Evolutionary conservation across 53 echinoderm and acorn worm genomes (phyloP), one percentile per base, ranked within the genome.

Genomic region (Stichopus horrens): DNA sequence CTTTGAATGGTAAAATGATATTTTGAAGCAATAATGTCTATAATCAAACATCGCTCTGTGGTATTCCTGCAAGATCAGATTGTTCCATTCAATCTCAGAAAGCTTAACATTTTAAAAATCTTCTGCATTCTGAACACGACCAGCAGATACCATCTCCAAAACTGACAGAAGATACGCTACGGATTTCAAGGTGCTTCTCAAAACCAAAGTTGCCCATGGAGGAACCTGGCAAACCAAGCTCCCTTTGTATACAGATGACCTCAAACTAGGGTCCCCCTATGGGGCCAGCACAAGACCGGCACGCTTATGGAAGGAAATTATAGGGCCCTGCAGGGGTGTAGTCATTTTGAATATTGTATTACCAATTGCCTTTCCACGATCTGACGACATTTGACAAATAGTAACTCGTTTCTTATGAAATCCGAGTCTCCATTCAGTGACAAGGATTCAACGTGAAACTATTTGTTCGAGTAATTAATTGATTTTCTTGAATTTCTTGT

Each of bases 341-440:
- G 81, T 56, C 81, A 81, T 58, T 58, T 81, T 81, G 57, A 54
- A 58, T 81, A 81, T 81, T 81, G 7, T 57, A 57, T 81, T 81
- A 81, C 81, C 81, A 81, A 81, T 81, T 81, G 21, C 56, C 19
- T 56, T 81, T 19, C 21, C n/a, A 81, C 18, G 58, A 81, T 19
- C 5, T 57, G 81, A 81, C 21, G 8, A 58, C 58, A 58, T 81
- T 81, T 81, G 81, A 81, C 81, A 81, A 81, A 58, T 57, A 58
- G 21, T 57, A 81, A 81, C 81, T 57, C 7, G 56, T 56, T 81
- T 81, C 81, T 56, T 58, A 56, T 20, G 22, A 58, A 81, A 56
- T 9, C 7, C 8, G 56, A 81, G 56, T 20, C 81, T 71, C 71
- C 71, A 71, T 8, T 71, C 71, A 71, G 19, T 71, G 19, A 18